A percentile compares a stretch with the other conserved stretches of the same genome.
These are phyloP conservation scores for Gasterosteus nipponicus DNA, from an alignment of 2,113 vertebrate species.

Conservation along the genomic window DNA sequence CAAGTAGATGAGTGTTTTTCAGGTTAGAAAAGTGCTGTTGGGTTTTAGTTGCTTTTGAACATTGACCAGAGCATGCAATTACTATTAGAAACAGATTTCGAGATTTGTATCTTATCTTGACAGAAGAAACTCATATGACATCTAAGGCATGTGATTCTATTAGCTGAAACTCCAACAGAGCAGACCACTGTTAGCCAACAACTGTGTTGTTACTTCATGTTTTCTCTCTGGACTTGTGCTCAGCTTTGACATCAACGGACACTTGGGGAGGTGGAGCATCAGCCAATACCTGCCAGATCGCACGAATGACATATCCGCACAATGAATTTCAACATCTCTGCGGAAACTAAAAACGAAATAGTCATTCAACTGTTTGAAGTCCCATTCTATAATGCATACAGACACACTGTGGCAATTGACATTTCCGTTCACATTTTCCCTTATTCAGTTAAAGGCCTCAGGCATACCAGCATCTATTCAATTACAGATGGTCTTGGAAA, in stretches of 20 bases:
- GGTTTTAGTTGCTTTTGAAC: not conserved
- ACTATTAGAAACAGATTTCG: constrained; percentile 31
- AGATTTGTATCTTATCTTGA: constrained; percentile 49
- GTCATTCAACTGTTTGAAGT: not conserved
- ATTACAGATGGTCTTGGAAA: constrained; percentile 31
- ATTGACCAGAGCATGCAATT: constrained; percentile 33
- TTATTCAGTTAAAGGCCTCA: constrained; percentile 23
- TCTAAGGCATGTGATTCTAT: constrained; percentile 65
- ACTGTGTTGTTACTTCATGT: constrained; percentile 32
- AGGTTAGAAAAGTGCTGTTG: not conserved
- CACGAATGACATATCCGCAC: not conserved
- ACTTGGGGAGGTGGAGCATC: not conserved
- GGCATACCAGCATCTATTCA: constrained; percentile 31
- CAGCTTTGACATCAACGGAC: constrained; percentile 14
- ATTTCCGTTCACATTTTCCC: constrained; percentile 31
- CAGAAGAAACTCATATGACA: constrained; percentile 66
- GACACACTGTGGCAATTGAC: constrained; percentile 13
- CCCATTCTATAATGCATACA: not conserved
- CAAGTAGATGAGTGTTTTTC: not conserved
- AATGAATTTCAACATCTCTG: constrained; percentile 3
- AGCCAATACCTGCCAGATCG: not conserved
- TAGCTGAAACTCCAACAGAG: constrained; percentile 52
- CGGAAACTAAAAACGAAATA: not conserved
- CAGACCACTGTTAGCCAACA: constrained; percentile 31
- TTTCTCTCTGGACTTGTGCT: constrained; percentile 23